phyloP scores from a whole-genome alignment of 2,113 vertebrate species.

The Thunnus thynnus region DNA sequence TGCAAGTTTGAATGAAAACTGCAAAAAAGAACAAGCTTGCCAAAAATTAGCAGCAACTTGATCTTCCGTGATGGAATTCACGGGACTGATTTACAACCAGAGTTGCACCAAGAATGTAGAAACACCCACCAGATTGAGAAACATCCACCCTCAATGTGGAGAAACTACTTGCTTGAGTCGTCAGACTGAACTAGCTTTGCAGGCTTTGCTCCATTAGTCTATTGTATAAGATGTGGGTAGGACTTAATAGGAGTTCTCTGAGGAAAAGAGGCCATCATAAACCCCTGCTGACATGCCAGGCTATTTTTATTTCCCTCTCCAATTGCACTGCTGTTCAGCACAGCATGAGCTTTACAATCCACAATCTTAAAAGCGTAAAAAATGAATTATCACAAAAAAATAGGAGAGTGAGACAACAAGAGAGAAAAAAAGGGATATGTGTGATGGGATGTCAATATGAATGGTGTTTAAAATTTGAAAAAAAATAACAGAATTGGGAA shows the following conservation, averaged over 20 bases:
- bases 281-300: slow-evolving; percentile 76
- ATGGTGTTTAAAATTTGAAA: background rate
- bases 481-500: background rate
- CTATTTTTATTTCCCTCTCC: slow-evolving; percentile 79
- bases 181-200: slow-evolving; percentile 44
- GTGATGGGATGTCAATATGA: slow-evolving; percentile 4
- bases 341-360: slow-evolving; percentile 60
- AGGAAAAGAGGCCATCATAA: slow-evolving; percentile 77
- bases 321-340: slow-evolving; percentile 65
- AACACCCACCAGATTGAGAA: background rate
- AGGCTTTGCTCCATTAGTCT: slow-evolving; percentile 45
- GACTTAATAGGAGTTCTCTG: slow-evolving; percentile 68
- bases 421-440: background rate
- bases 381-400: slow-evolving; percentile 31
- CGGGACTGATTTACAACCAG: background rate
- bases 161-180: slow-evolving; percentile 16
- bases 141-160: background rate
- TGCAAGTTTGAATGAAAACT: too few species aligned
- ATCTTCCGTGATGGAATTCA: background rate
- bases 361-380: slow-evolving; percentile 24
- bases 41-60: background rate
- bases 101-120: background rate
- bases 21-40: too few species aligned
- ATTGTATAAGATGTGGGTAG: slow-evolving; percentile 60
- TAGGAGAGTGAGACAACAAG: slow-evolving; percentile 3